These are phyloP conservation scores for Entomyzon cyanotis DNA, from an alignment of 2,113 vertebrate genomes.

Conservation along the genomic window DNA sequence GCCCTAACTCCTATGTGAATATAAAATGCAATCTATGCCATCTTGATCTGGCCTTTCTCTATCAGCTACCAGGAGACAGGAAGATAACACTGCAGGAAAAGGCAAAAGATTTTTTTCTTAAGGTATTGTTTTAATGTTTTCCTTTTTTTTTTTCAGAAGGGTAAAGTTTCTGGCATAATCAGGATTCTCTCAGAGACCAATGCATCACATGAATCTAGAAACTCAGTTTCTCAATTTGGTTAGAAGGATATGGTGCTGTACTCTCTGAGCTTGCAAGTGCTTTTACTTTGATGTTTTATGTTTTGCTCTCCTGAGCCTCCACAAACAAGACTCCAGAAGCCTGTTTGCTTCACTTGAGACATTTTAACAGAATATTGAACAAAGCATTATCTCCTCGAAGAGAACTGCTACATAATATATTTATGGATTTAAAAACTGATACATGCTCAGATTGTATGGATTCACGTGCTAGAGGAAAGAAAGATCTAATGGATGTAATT, in stretches of 20 bases:
- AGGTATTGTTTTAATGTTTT: not conserved
- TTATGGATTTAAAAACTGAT: not conserved
- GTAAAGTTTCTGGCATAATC: not conserved
- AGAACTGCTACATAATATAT: slow-evolving; percentile 39
- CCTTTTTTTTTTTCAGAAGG: not conserved
- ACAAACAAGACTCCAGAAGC: slow-evolving; percentile 13
- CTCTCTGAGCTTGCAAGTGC: not conserved
- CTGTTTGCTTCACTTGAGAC: slow-evolving; percentile 11
- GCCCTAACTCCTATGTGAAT: not conserved
- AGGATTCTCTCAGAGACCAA: not conserved
- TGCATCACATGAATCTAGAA: not conserved
- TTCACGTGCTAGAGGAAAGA: slow-evolving; percentile 7
- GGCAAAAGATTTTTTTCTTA: not conserved
- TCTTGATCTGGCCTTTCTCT: not conserved
- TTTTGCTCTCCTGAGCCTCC: not conserved
- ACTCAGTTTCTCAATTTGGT: not conserved
- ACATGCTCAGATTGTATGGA: slow-evolving; percentile 5
- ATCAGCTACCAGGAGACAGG: not conserved
- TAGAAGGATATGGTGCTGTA: not conserved
- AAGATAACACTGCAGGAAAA: not conserved
- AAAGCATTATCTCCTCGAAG: slow-evolving; percentile 31
- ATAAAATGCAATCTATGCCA: not conserved
- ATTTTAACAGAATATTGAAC: slow-evolving; percentile 42
- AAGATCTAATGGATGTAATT: slow-evolving; percentile 49
- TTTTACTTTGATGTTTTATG: not conserved